Conservation (phyloP, 2,797 vertebrate genomes). For the Xyrichtys novacula region DNA sequence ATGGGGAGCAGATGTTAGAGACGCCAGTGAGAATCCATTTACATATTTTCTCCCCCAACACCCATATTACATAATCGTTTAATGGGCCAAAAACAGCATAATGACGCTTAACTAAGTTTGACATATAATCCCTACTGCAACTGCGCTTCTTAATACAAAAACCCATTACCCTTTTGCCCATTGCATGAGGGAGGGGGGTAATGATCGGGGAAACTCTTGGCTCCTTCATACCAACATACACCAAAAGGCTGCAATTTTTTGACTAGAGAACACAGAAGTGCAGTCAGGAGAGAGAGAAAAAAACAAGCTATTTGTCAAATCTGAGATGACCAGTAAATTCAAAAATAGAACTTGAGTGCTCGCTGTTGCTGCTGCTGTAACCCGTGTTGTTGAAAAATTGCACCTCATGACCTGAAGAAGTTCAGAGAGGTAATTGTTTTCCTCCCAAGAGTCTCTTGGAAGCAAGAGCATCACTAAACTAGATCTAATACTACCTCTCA, state of each 20-base stretch:
- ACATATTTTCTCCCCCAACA: slow-evolving; percentile 32
- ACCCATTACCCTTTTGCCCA: slow-evolving; percentile 2
- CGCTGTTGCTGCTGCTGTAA: slow-evolving; percentile 10
- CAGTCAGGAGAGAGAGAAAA: slow-evolving; percentile 15
- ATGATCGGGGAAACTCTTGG: slow-evolving; percentile 31
- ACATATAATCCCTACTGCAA: slow-evolving; percentile 21
- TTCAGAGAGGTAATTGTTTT: slow-evolving; percentile 41
- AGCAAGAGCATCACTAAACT: slow-evolving; percentile 48
- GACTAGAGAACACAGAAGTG: slow-evolving; percentile 25
- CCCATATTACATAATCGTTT: slow-evolving; percentile 23
- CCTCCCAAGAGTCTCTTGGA: slow-evolving; percentile 37
- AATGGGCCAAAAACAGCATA: slow-evolving; percentile 31
- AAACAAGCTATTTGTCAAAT: slow-evolving; percentile 36
- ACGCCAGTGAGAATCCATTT: slow-evolving; percentile 21
- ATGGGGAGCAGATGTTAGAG: slow-evolving; percentile 28
- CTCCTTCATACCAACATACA: slow-evolving; percentile 42
- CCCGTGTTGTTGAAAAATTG: slow-evolving; percentile 37
- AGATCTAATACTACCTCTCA: slow-evolving; percentile 16
- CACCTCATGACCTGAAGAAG: slow-evolving; percentile 33
- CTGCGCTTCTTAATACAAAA: slow-evolving; percentile 29
- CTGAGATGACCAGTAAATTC: slow-evolving; percentile 26
- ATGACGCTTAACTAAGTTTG: slow-evolving; percentile 29
- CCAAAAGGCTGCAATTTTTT: slow-evolving; percentile 43
- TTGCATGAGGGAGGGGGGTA: slow-evolving; percentile 26
- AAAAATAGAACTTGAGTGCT: slow-evolving; percentile 35